Evolutionary conservation across 2,797 vertebrate genomes (phyloP).

Genomic region (Amblyraja radiata): DNA sequence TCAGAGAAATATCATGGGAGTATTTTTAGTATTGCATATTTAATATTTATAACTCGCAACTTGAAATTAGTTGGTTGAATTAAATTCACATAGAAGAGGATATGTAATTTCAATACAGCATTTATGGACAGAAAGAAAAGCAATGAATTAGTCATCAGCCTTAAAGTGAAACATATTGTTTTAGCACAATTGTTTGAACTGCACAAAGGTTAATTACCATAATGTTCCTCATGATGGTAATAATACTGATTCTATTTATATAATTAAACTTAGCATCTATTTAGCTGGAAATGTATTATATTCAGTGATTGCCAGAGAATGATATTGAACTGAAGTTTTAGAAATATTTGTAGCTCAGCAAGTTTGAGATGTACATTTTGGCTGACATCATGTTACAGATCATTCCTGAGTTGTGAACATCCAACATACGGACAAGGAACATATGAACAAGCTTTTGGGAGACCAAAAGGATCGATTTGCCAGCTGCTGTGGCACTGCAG

Average conservation of each 20-base stretch:
- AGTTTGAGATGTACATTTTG: neutral
- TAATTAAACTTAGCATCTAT: neutral
- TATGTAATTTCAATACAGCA: neutral
- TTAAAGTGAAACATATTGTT: neutral
- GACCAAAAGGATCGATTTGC: too few relatives aligned
- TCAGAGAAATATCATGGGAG: neutral
- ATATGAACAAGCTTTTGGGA: too few relatives aligned
- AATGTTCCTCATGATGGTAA: neutral
- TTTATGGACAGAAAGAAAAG: neutral
- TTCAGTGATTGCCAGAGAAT: neutral
- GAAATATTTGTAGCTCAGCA: neutral
- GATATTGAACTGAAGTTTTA: neutral
- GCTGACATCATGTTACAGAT: too few relatives aligned
- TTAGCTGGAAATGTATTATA: neutral
- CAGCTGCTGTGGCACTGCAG: too few relatives aligned
- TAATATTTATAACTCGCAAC: neutral
- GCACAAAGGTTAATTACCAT: neutral
- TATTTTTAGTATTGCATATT: neutral
- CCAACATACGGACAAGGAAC: too few relatives aligned
- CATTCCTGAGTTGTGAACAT: too few relatives aligned
- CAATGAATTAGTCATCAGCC: neutral
- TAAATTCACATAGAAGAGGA: neutral
- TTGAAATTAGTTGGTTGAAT: neutral
- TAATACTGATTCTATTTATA: neutral
- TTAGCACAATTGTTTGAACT: neutral